Conservation (phyloP, 2,797 vertebrate genomes). For the Amniataba percoides region DNA sequence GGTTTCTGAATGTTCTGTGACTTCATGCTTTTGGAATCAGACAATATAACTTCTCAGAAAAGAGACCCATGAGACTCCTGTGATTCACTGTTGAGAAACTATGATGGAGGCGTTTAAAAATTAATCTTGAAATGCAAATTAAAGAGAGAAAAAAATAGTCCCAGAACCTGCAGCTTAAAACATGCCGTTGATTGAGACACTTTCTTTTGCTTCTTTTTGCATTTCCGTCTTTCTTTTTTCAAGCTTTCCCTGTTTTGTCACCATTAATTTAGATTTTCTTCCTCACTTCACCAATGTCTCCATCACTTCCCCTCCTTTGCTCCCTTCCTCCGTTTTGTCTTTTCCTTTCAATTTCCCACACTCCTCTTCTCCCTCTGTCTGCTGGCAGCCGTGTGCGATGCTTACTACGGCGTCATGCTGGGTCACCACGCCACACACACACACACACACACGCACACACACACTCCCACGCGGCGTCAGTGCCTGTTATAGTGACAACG, state of each 20-base stretch:
- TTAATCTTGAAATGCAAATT: not conserved
- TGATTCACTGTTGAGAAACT: not conserved
- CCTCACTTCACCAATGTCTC: not conserved
- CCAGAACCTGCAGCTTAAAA: not conserved
- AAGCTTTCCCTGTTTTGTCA: not conserved
- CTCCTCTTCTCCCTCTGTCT: slow-evolving; percentile 65
- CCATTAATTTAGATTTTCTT: not conserved
- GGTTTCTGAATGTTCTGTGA: too few relatives aligned
- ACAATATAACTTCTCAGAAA: not conserved
- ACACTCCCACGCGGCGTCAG: slow-evolving; percentile 77
- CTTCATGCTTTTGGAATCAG: too few relatives aligned
- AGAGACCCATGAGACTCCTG: not conserved
- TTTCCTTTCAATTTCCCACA: slow-evolving; percentile 69
- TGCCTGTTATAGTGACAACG: slow-evolving; percentile 77
- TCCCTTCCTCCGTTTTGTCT: slow-evolving; percentile 28
- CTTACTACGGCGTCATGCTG: slow-evolving; percentile 80
- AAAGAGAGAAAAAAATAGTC: not conserved
- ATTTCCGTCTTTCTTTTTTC: not conserved
- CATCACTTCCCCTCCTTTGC: slow-evolving; percentile 15
- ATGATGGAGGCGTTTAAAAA: not conserved
- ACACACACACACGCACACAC: slow-evolving; percentile 51
- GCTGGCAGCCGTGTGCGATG: slow-evolving; percentile 71
- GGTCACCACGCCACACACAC: slow-evolving; percentile 75
- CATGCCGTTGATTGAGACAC: not conserved
- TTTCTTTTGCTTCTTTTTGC: not conserved